Conservation (phyloP, 2,888 invertebrate genomes). For the Oligia latruncula region DNA sequence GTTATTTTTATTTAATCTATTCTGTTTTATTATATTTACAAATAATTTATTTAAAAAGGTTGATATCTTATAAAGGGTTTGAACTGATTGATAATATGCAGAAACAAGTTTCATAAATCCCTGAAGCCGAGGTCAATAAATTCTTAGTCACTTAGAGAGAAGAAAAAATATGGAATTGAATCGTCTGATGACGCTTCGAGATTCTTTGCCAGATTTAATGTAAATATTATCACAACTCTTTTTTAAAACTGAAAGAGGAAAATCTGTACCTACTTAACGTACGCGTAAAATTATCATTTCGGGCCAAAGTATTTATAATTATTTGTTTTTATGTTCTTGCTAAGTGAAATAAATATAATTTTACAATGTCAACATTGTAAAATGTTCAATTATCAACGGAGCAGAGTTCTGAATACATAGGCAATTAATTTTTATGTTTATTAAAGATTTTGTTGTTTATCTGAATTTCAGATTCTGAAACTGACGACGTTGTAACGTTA, state of each 20-base stretch:
- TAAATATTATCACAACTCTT: slow-evolving; percentile 47
- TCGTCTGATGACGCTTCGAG: slow-evolving; percentile 37
- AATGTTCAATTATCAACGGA: slow-evolving; percentile 49
- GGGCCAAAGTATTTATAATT: slow-evolving; percentile 20
- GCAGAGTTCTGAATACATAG: slow-evolving; percentile 40
- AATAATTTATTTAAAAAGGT: background rate
- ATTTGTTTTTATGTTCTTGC: slow-evolving; percentile 26
- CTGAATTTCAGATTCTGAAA: slow-evolving; percentile 18
- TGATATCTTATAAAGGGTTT: background rate
- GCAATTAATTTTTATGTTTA: slow-evolving; percentile 56
- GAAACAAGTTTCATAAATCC: slow-evolving; percentile 4
- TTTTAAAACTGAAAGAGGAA: slow-evolving; percentile 16
- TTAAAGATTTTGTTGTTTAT: slow-evolving; percentile 58
- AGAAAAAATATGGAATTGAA: slow-evolving; percentile 12
- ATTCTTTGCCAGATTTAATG: slow-evolving; percentile 28
- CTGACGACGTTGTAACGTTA: background rate
- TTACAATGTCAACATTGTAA: slow-evolving; percentile 36
- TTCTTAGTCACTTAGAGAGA: slow-evolving; percentile 3
- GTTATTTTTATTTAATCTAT: background rate
- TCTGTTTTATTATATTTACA: background rate
- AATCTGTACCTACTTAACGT: slow-evolving; percentile 26
- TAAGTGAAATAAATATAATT: slow-evolving; percentile 27
- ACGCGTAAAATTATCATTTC: slow-evolving; percentile 31
- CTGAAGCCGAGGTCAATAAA: slow-evolving; percentile 9
- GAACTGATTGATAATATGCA: background rate